Conservation (phyloP, 2,888 invertebrate species). For the Aquatica leii region DNA sequence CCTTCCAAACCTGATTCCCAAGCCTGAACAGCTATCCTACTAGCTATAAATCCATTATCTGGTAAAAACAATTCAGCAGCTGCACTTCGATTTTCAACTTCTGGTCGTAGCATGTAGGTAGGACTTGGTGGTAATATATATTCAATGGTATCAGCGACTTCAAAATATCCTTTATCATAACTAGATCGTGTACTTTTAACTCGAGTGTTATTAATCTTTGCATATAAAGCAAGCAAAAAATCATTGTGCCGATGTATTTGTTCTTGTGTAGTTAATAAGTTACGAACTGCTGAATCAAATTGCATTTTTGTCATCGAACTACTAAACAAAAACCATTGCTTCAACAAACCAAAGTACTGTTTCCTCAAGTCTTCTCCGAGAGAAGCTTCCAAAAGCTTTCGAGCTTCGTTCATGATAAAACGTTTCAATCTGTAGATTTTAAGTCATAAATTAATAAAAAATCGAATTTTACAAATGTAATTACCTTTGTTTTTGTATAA, state of each 20-base stretch:
- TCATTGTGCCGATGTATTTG: conserved; percentile 86
- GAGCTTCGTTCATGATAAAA: conserved; percentile 60
- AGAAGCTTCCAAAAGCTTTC: conserved; percentile 68
- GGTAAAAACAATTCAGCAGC: conserved; percentile 83
- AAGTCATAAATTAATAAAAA: no score
- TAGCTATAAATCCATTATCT: conserved; percentile 82
- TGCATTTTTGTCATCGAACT: conserved; percentile 82
- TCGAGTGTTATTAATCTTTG: conserved; percentile 45
- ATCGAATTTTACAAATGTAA: no score
- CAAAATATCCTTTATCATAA: conserved; percentile 68
- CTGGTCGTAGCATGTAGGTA: conserved; percentile 52
- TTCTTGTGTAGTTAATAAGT: conserved; percentile 71
- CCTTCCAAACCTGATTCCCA: conserved; percentile 91
- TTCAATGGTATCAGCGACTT: conserved; percentile 68
- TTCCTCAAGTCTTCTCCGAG: conserved; percentile 73
- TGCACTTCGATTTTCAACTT: conserved; percentile 66
- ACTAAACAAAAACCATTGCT: conserved; percentile 72
- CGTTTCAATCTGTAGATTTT: no score
- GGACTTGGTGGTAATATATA: conserved; percentile 66
- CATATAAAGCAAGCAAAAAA: conserved; percentile 77
- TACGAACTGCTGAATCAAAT: conserved; percentile 81
- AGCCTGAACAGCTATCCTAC: conserved; percentile 83
- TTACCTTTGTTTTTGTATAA: no score
- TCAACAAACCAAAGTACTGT: conserved; percentile 76
- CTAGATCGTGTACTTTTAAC: conserved; percentile 58